Conservation (phyloP, 1,140 invertebrate genomes). For the Cataglyphis hispanica region DNA sequence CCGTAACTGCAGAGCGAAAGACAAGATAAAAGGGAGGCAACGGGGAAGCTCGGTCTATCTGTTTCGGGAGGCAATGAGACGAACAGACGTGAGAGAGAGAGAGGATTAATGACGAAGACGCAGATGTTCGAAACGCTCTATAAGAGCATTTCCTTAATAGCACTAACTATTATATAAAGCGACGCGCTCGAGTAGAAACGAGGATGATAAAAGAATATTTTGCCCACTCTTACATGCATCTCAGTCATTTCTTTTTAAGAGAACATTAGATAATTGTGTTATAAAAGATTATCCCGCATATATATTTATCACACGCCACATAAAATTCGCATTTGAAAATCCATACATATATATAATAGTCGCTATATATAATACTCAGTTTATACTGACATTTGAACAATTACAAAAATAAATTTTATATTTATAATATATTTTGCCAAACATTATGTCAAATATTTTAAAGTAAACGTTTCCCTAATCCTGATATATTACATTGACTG, state of each 20-base stretch:
- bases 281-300: constrained; percentile 3
- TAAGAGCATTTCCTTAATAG: constrained; percentile 62
- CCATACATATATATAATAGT: neutral
- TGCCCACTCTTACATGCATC: neutral
- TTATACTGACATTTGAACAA: neutral
- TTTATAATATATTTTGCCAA: too few species aligned
- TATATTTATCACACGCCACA: neutral
- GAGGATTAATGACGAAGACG: constrained; percentile 60
- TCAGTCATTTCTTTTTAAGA: constrained; percentile 13
- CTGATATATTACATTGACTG: too few species aligned
- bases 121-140: constrained; percentile 61
- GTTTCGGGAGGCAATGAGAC: constrained; percentile 59
- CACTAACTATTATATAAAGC: constrained; percentile 58
- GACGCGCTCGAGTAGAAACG: constrained; percentile 19
- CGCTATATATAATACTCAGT: too few species aligned
- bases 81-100: constrained; percentile 44
- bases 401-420: neutral
- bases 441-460: too few species aligned
- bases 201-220: constrained; percentile 47
- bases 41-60: constrained; percentile 33
- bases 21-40: constrained; percentile 57
- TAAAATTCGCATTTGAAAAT: neutral
- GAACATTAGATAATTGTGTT: constrained; percentile 33
- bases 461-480: too few species aligned
- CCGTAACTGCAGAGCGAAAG: constrained; percentile 19